Evolutionary conservation across 2,113 vertebrate species (phyloP).

Genomic region (Colistium nudipinnis): DNA sequence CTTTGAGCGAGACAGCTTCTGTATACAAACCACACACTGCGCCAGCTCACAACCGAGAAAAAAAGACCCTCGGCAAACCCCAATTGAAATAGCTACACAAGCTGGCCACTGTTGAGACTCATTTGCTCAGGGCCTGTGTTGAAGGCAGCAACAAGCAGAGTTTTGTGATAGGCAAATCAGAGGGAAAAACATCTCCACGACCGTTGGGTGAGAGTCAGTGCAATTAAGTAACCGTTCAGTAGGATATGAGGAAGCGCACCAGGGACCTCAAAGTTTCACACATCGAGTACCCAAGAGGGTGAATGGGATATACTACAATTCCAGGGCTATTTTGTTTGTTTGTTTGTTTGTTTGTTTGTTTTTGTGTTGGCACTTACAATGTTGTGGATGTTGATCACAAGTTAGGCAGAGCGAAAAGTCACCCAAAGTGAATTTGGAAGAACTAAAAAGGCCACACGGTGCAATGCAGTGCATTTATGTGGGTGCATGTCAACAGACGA

Average conservation of each 20-base stretch:
- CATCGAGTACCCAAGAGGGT: background rate
- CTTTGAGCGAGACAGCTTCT: conserved; percentile 70
- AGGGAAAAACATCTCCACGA: conserved; percentile 13
- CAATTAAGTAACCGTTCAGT: conserved; percentile 2
- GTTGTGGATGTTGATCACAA: too few relatives aligned
- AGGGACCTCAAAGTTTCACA: background rate
- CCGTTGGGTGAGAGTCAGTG: background rate
- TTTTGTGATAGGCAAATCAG: conserved; percentile 40
- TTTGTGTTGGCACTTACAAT: too few relatives aligned
- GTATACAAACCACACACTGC: conserved; percentile 65
- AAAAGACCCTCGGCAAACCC: conserved; percentile 55
- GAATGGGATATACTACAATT: background rate
- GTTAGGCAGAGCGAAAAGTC: background rate
- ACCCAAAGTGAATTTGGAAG: background rate
- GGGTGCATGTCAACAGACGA: conserved; percentile 15
- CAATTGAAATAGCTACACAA: conserved; percentile 65
- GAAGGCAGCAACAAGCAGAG: conserved; percentile 48
- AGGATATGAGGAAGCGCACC: background rate
- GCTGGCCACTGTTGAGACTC: conserved; percentile 59
- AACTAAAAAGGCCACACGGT: background rate
- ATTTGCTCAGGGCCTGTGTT: conserved; percentile 44
- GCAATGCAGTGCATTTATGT: background rate
- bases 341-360: background rate
- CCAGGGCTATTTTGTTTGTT: background rate
- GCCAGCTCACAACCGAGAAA: conserved; percentile 57